A percentile compares a stretch with the other conserved stretches of the same genome.
phyloP scores from a whole-genome alignment of 2,888 invertebrate species.

The Acronicta leporina region DNA sequence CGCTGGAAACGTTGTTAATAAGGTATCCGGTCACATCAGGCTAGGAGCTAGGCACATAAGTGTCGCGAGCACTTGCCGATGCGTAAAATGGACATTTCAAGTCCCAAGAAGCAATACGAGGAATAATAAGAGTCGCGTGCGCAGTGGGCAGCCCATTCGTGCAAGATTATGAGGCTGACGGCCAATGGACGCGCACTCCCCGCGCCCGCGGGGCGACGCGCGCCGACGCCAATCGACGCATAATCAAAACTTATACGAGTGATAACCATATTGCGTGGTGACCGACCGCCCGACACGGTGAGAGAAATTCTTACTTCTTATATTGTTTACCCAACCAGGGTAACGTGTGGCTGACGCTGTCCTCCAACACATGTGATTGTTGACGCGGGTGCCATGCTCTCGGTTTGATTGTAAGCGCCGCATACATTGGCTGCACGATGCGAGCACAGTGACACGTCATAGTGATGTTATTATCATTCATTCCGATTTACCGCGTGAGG shows the following conservation, averaged over 20 bases:
- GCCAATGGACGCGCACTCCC: slow-evolving; percentile 62
- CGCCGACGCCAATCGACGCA: slow-evolving; percentile 61
- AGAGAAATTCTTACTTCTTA: slow-evolving; percentile 45
- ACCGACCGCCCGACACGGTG: slow-evolving; percentile 52
- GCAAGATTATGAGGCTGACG: slow-evolving; percentile 65
- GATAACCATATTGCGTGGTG: slow-evolving; percentile 66
- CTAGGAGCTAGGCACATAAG: slow-evolving; percentile 26
- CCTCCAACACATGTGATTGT: neutral
- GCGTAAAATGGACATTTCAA: slow-evolving; percentile 50
- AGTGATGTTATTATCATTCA: slow-evolving; percentile 1
- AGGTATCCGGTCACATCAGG: slow-evolving; percentile 38
- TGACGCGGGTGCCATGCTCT: neutral
- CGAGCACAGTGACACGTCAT: slow-evolving; percentile 7
- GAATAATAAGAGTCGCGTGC: slow-evolving; percentile 66
- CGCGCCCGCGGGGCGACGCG: slow-evolving; percentile 30
- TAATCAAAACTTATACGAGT: slow-evolving; percentile 70
- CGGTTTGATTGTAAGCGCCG: neutral
- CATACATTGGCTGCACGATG: neutral
- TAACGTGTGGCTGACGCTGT: neutral
- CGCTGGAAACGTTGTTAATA: slow-evolving; percentile 28
- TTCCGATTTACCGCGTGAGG: neutral
- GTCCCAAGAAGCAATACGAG: slow-evolving; percentile 52
- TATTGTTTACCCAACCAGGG: slow-evolving; percentile 13
- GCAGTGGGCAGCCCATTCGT: slow-evolving; percentile 70
- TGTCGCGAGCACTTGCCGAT: slow-evolving; percentile 29